Percentiles rank a stretch among this genome's conserved stretches.
Evolutionary conservation across 2,797 vertebrate genomes (phyloP).

Genomic region (Chiroxiphia lanceolata): DNA sequence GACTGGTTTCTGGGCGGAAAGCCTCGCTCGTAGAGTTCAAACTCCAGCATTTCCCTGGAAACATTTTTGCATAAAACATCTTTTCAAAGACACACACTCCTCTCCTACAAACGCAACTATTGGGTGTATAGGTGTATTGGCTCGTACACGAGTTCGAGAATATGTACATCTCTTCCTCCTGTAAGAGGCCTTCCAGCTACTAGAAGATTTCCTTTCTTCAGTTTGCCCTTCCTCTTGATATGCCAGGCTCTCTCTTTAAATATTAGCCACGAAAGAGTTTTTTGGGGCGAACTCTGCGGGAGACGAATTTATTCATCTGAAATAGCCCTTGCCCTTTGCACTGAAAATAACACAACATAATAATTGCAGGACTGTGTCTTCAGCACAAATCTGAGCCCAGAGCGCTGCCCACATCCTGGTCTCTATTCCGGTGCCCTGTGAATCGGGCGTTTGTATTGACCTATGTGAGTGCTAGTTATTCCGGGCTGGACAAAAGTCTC

Average conservation of each 20-base stretch:
- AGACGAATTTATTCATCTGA: not conserved
- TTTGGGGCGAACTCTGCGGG: rapidly evolving
- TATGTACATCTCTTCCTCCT: not conserved
- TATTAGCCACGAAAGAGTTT: not conserved
- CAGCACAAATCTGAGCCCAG: not conserved
- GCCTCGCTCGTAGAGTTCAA: not conserved
- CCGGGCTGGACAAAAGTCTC: not conserved
- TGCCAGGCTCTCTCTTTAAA: not conserved
- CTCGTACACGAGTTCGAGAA: not conserved
- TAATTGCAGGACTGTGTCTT: conserved; percentile 1
- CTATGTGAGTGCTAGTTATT: not conserved
- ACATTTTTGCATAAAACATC: not conserved
- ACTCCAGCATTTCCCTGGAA: not conserved
- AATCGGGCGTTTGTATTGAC: conserved; percentile 25
- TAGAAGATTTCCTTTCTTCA: not conserved
- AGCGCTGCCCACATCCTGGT: conserved; percentile 28
- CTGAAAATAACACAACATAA: not conserved
- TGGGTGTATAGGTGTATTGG: not conserved
- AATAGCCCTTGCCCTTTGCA: not conserved
- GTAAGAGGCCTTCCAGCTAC: not conserved
- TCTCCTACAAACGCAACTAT: not conserved
- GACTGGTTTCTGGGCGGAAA: not conserved
- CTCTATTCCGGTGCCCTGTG: not conserved
- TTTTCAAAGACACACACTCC: not conserved
- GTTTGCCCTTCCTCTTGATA: not conserved